A percentile compares a stretch with the other conserved stretches of the same genome.
Conservation (phyloP, 92 coral and sea anemone species). For the Siderastrea radians region DNA sequence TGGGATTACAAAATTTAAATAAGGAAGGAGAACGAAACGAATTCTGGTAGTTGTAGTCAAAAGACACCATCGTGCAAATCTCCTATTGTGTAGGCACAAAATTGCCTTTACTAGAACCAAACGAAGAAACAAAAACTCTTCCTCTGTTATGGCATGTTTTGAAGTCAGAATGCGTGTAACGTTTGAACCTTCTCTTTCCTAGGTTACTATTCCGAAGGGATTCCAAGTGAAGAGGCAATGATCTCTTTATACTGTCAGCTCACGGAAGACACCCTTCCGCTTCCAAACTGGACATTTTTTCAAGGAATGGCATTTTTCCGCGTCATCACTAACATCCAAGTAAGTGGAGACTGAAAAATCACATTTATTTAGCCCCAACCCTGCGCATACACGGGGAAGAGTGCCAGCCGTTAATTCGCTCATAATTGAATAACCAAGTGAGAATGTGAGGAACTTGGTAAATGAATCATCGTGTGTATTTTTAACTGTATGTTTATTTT, state of each 20-base stretch:
- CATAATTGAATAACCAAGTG: no score
- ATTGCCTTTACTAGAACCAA: no score
- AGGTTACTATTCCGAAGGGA: constrained; percentile 43
- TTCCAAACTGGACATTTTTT: constrained; percentile 39
- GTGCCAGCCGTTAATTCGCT: no score
- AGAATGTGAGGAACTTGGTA: no score
- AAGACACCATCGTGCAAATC: no score
- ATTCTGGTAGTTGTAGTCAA: no score
- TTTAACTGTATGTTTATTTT: not conserved
- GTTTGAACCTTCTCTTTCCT: not conserved
- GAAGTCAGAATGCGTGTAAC: not conserved
- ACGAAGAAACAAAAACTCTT: no score
- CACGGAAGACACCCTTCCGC: constrained; percentile 11
- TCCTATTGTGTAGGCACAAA: no score
- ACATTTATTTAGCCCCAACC: not conserved
- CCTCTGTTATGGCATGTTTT: not conserved
- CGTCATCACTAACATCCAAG: constrained; percentile 30
- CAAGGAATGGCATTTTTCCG: not conserved
- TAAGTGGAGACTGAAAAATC: not conserved
- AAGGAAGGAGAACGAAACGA: no score
- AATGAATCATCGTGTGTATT: no score
- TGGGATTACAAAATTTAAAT: no score
- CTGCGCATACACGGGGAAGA: not conserved
- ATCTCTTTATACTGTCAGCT: constrained; percentile 31
- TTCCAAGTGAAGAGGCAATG: constrained; percentile 20